Evolutionary conservation across 2,888 invertebrate species (phyloP).

Genomic region (Clostera curtula): DNA sequence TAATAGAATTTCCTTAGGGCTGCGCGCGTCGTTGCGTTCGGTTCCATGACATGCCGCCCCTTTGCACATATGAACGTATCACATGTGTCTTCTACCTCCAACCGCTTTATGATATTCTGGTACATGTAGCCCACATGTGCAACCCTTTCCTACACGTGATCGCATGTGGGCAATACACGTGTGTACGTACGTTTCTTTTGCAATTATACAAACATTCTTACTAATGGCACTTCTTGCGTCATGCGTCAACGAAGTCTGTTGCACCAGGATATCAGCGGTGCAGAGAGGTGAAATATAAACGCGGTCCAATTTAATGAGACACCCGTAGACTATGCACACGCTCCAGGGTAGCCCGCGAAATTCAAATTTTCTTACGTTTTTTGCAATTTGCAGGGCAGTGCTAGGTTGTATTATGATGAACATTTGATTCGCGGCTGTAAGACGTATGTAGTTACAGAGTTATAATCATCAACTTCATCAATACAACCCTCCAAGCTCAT

Average conservation of each 20-base stretch:
- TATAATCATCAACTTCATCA: no score
- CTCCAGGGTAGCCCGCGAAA: no score
- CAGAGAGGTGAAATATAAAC: conserved; percentile 44
- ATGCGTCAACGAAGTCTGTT: conserved; percentile 64
- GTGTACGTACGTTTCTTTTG: conserved; percentile 1
- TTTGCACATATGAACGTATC: conserved; percentile 36
- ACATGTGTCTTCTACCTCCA: conserved; percentile 50
- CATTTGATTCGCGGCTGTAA: no score
- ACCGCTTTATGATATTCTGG: conserved; percentile 47
- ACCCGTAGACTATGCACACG: no score
- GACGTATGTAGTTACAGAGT: no score
- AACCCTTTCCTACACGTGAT: conserved; percentile 63
- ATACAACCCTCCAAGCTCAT: no score
- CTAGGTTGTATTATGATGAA: no score
- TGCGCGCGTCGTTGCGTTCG: no score
- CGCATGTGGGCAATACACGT: conserved; percentile 31
- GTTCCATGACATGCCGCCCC: conserved; percentile 19
- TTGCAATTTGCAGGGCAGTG: no score
- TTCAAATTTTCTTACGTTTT: no score
- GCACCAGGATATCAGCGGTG: conserved; percentile 51
- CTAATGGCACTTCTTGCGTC: conserved; percentile 66
- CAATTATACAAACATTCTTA: conserved; percentile 23
- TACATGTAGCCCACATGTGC: conserved; percentile 71
- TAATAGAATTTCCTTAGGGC: no score
- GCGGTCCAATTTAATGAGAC: no score